phyloP scores from a whole-genome alignment of 2,113 vertebrate genomes.

The Scortum barcoo region DNA sequence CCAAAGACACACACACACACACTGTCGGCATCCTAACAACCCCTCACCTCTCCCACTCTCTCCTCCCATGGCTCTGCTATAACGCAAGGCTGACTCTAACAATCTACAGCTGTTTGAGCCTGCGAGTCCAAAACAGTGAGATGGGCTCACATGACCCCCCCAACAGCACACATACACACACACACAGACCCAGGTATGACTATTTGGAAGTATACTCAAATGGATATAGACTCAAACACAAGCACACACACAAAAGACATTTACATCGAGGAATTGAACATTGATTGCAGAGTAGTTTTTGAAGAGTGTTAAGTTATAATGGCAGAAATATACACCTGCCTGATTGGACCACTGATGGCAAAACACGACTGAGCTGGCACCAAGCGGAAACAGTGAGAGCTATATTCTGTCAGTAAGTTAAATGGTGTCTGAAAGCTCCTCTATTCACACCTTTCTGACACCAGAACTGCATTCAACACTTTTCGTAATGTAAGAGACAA shows the following conservation, averaged over 20 bases:
- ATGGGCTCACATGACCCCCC: conserved; percentile 33
- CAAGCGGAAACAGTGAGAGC: too few relatives aligned
- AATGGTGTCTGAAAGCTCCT: too few relatives aligned
- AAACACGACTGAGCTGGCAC: neutral
- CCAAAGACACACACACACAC: conserved; percentile 10
- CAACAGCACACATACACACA: conserved; percentile 6
- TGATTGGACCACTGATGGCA: neutral
- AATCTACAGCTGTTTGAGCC: conserved; percentile 68
- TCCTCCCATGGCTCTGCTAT: conserved; percentile 17
- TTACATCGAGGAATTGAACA: neutral
- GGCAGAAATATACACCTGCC: neutral
- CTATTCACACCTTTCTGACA: too few relatives aligned
- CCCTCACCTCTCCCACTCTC: neutral
- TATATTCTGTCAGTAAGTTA: too few relatives aligned
- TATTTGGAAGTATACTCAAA: neutral
- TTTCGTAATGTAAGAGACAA: too few relatives aligned
- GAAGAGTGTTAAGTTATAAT: neutral
- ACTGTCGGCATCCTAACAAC: conserved; percentile 4
- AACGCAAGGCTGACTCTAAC: conserved; percentile 53
- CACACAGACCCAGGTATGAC: neutral
- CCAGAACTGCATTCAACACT: too few relatives aligned
- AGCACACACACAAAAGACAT: neutral
- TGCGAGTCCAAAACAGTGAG: conserved; percentile 45
- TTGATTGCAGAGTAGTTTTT: neutral
- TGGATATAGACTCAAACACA: neutral